Percentiles rank a stretch among this genome's conserved stretches.
phyloP scores from a whole-genome alignment of 2,113 vertebrate genomes.

The Irena cyanogastra region DNA sequence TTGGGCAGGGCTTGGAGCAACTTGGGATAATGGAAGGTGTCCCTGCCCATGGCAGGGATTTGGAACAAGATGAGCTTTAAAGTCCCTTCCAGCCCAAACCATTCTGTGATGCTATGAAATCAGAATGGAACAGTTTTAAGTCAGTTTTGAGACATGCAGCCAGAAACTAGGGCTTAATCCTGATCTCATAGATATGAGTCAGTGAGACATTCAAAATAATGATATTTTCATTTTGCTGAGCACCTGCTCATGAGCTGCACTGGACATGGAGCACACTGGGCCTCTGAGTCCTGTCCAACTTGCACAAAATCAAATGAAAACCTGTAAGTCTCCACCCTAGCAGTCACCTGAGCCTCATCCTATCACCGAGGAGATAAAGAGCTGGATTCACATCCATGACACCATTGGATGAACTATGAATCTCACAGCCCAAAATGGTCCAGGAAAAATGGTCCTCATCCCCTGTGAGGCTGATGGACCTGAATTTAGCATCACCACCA shows the following conservation, averaged over 20 bases:
- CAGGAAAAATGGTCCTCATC: background rate
- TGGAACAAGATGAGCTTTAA: background rate
- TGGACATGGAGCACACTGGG: accelerated
- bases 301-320: background rate
- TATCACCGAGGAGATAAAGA: background rate
- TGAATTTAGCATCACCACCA: background rate
- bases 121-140: background rate
- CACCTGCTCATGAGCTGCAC: background rate
- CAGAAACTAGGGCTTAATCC: background rate
- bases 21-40: background rate
- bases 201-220: background rate
- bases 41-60: background rate
- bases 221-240: background rate
- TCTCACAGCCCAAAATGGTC: background rate
- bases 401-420: accelerated
- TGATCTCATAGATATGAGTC: background rate
- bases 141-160: background rate
- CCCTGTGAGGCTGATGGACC: background rate
- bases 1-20: background rate
- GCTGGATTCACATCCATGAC: background rate
- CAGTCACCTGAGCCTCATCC: background rate
- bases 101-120: background rate
- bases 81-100: background rate
- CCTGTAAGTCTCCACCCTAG: accelerated
- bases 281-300: background rate